Percentiles rank a stretch among this genome's conserved stretches.
These are phyloP conservation scores for Holothuria scabra DNA, from an alignment of 53 echinoderm and acorn worm genomes.

Conservation along the genomic window DNA sequence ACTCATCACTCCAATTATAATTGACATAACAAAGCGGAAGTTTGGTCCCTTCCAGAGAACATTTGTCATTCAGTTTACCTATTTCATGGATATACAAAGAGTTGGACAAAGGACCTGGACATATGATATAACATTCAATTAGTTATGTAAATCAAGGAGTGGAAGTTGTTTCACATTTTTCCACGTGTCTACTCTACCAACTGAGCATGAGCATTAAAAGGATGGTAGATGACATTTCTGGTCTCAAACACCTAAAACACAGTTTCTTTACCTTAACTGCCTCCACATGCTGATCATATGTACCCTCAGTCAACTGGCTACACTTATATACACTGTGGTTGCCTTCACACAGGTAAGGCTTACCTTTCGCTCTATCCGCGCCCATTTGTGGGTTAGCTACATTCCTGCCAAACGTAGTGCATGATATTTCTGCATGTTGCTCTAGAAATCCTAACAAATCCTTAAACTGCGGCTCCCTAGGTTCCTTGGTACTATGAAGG, in stretches of 20 bases:
- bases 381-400: not conserved
- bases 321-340: conserved; percentile 42
- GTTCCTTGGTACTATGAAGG: not conserved
- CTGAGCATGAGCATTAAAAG: too few species aligned
- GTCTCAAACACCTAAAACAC: conserved; percentile 51
- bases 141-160: too few species aligned
- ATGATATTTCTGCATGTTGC: conserved; percentile 34
- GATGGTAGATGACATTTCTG: too few species aligned
- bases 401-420: conserved; percentile 51
- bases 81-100: too few species aligned
- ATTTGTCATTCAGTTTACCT: too few species aligned
- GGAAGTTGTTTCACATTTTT: too few species aligned
- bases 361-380: not conserved
- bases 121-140: too few species aligned
- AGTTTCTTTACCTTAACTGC: conserved; percentile 35
- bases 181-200: too few species aligned
- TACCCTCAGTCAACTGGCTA: not conserved
- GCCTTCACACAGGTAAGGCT: conserved; percentile 17
- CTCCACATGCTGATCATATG: conserved; percentile 11
- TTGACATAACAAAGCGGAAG: too few species aligned
- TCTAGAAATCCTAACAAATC: conserved; percentile 36
- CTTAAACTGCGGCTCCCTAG: conserved; percentile 38
- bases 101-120: too few species aligned
- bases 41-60: too few species aligned
- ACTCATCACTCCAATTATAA: too few species aligned